Evolutionary conservation across 2,113 vertebrate species (phyloP).

Genomic region (Chionodraco myersi): DNA sequence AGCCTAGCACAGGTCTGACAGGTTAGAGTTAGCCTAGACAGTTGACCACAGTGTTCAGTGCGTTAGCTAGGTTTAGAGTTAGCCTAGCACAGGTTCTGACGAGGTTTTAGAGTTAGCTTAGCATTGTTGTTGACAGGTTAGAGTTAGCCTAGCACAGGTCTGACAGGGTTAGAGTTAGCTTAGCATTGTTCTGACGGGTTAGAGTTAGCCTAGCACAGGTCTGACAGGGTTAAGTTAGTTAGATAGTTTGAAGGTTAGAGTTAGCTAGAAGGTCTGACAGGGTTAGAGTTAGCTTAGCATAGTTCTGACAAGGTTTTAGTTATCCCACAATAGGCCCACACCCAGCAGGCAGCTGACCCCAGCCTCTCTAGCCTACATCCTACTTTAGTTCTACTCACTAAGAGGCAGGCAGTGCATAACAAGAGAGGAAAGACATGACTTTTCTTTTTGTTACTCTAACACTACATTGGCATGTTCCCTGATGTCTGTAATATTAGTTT

Average conservation of each 20-base stretch:
- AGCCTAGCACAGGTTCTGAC: no score
- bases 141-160: no score
- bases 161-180: not conserved
- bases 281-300: not conserved
- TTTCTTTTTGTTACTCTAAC: slow-evolving; percentile 84
- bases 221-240: no score
- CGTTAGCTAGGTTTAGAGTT: no score
- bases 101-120: no score
- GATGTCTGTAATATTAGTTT: slow-evolving; percentile 86
- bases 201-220: slow-evolving; percentile 14
- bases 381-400: slow-evolving; percentile 86
- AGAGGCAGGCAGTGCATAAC: slow-evolving; percentile 91
- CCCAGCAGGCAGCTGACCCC: slow-evolving; percentile 77
- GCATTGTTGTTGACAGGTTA: slow-evolving; percentile 6
- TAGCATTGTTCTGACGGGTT: slow-evolving; percentile 17
- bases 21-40: no score
- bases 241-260: no score
- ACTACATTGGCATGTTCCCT: slow-evolving; percentile 91
- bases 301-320: slow-evolving; percentile 25
- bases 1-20: no score
- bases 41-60: no score
- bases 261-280: slow-evolving; percentile 19
- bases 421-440: slow-evolving; percentile 85
- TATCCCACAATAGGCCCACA: slow-evolving; percentile 69
- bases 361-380: slow-evolving; percentile 85